phyloP scores from a whole-genome alignment of 2,888 invertebrate genomes.

The Oeneis ivallda region DNA sequence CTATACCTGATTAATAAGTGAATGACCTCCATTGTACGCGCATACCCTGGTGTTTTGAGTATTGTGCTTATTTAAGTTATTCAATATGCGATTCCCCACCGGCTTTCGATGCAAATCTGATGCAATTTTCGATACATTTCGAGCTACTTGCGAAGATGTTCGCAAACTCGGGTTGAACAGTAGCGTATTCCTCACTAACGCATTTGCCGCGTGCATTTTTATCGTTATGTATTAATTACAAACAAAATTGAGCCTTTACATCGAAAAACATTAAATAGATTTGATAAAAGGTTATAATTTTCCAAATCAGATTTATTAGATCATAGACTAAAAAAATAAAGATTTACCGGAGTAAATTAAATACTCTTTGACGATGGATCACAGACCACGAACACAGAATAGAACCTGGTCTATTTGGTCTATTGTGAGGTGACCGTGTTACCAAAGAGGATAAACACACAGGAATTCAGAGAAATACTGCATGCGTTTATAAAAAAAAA shows the following conservation, averaged over 20 bases:
- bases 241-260: constrained; percentile 47
- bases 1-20: constrained; percentile 31
- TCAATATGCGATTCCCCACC: constrained; percentile 46
- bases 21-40: constrained; percentile 45
- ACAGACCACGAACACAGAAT: too few relatives aligned
- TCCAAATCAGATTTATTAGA: constrained; percentile 60
- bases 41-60: constrained; percentile 48
- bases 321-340: too few relatives aligned
- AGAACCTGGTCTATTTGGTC: too few relatives aligned
- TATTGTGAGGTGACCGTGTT: too few relatives aligned
- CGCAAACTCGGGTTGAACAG: constrained; percentile 60
- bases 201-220: constrained; percentile 69
- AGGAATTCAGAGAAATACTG: too few relatives aligned
- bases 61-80: constrained; percentile 31
- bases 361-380: too few relatives aligned
- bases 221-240: constrained; percentile 14
- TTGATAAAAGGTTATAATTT: constrained; percentile 65
- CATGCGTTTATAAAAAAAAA: too few relatives aligned
- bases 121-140: constrained; percentile 72
- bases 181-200: constrained; percentile 62
- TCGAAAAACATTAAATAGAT: constrained; percentile 46
- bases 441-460: too few relatives aligned
- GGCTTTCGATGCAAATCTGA: constrained; percentile 60
- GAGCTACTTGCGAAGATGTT: constrained; percentile 54
- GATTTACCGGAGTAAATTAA: too few relatives aligned